Evolutionary conservation across 2,113 vertebrate genomes (phyloP).

Genomic region (Cricetomys ansorgei): DNA sequence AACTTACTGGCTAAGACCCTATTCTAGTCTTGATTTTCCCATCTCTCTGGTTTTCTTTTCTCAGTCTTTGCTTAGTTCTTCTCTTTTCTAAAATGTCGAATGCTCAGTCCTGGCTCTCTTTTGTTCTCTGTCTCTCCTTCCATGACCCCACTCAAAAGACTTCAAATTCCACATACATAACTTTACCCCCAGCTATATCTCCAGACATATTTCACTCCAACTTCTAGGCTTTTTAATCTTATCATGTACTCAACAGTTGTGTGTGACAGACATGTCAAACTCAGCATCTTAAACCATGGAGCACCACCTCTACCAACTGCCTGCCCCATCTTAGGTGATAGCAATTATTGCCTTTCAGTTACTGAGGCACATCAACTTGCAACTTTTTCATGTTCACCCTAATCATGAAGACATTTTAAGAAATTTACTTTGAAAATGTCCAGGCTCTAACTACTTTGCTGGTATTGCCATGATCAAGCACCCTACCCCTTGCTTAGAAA

Average conservation of each 20-base stretch:
- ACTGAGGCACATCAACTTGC: background rate
- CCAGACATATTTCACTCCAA: background rate
- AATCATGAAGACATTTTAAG: background rate
- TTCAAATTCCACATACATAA: conserved; percentile 7
- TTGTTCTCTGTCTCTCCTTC: background rate
- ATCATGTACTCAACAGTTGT: background rate
- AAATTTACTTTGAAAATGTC: conserved; percentile 27
- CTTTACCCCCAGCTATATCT: background rate
- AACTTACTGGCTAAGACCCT: background rate
- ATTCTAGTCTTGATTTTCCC: background rate
- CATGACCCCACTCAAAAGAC: background rate
- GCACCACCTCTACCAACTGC: background rate
- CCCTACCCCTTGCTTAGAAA: background rate
- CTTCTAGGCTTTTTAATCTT: background rate
- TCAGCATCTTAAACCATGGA: background rate
- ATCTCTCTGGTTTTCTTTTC: background rate
- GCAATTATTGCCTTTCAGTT: background rate
- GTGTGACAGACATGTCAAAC: background rate
- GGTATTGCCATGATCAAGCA: background rate
- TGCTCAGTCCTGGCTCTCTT: background rate
- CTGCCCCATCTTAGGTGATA: background rate
- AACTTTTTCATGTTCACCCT: background rate
- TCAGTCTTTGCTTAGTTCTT: background rate
- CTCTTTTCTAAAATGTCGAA: background rate
- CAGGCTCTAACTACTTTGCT: background rate